Base-by-base conservation (phyloP, 2,797 vertebrate genomes). In the Chaetodon trifasciatus region DNA sequence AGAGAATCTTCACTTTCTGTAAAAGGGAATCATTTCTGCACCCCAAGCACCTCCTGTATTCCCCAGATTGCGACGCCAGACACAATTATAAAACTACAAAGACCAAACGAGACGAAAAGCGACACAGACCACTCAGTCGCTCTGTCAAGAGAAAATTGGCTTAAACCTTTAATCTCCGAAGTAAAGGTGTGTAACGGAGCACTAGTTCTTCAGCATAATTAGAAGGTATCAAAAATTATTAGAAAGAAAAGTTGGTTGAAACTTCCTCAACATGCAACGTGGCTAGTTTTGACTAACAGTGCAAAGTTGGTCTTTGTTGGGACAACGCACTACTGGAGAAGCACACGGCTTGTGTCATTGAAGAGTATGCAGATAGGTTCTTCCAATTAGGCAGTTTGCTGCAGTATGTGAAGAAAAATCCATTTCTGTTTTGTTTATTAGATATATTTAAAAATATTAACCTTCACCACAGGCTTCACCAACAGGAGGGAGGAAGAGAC, bases 401-500 rank as follows among this genome's bases (percentile, higher is more conserved):
- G 12, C 63, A 76, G 56, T 28, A 50, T 67, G 11, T 64, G 55
- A 79, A 7, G 9, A 74, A 10, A 21, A 12, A 55, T 57, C 60
- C 85, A 86, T 84, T 85, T 85, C 70, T 74, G 71, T 49, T 17
- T 21, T 28, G 21, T 78, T 67, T 72, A 78, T 81, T 74, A 44
- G 50, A 75, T 40, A 15, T 44, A 62, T 79, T 70, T 70, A 28
- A 77, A 84, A 84, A 82, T 49, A 62, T 53, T 78, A 87, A 83
- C 78, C 77, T 76, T 85, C 75, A 85, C 74, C 53, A 55, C 57
- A 57, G 75, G 79, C 42, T 73, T 74, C n/a, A 83, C 15, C 78
- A 80, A 76, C 60, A 10, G 74, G 84, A 70, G 67, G 46, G 28
- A 65, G 8, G 17, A 82, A 62, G 63, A 85, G 75, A 81, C 53